Evolutionary conservation across 1,140 invertebrate genomes (phyloP), one percentile per base, ranked within the genome.

Genomic region (Drosophila biarmipes): DNA sequence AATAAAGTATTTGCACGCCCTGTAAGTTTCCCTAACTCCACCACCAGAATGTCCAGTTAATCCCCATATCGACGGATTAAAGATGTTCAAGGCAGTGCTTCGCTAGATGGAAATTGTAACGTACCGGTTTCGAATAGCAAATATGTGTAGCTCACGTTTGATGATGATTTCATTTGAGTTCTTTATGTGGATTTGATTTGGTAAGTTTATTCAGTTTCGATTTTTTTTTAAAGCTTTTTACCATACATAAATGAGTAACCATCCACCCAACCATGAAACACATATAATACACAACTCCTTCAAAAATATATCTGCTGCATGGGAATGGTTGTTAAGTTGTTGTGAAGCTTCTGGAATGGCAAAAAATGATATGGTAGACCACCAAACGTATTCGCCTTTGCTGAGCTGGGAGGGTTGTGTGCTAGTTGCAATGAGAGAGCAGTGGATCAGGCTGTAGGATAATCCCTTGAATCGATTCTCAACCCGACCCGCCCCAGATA

Each of bases 311-410:
- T 62, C 34, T 37, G 58, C 51, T 87, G 81, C 81, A 85, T 85
- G 81, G 63, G 82, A 78, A 85, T 86, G 81, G 72, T 86, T 80
- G 64, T 79, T 48, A 38, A 49, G 31, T 58, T 84, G 73, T 86
- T 77, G 73, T 85, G 52, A 80, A 85, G 80, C 80, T 82, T 82
- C 29, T 55, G 51, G 54, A 74, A 74, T 64, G 72, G 69, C 58
- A 53, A 45, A 42, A 48, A 27, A 57, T 7, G 21, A 6, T 37
- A 15, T 66, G 35, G 37, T 68, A 64, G 42, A 63, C 42, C 11
- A 37, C 24, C 24, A 24, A 59, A 34, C 15, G 15, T 62, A 31
- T 62, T 11, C 24, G 58, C 40, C 46, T 64, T 64, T 45, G 62
- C 38, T 66, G 42, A 64, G 31, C 61, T 51, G 49, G 42, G 67